phyloP scores from a whole-genome alignment of 1,140 invertebrate genomes.

The Drosophila tani region DNA sequence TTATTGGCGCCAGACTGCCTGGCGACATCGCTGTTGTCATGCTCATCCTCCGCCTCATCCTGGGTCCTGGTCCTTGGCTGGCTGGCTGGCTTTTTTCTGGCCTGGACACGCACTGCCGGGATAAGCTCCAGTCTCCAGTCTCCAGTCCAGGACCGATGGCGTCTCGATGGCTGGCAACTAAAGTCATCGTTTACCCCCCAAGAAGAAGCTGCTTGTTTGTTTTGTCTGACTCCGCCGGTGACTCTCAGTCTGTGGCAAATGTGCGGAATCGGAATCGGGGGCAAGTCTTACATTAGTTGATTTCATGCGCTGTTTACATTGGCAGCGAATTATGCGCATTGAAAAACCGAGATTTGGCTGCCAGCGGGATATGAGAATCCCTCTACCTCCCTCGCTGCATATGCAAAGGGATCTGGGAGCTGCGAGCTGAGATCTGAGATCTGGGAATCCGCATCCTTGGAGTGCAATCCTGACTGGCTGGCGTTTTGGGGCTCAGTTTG shows the following conservation, averaged over 20 bases:
- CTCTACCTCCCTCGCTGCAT: not conserved
- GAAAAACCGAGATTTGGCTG: slow-evolving; percentile 67
- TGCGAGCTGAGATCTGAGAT: not conserved
- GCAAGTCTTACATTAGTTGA: slow-evolving; percentile 78
- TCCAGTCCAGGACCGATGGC: slow-evolving; percentile 51
- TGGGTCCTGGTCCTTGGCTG: not conserved
- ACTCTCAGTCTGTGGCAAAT: slow-evolving; percentile 27
- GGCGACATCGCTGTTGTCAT: slow-evolving; percentile 69
- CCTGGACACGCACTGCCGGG: slow-evolving; percentile 65
- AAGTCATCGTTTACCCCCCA: slow-evolving; percentile 58
- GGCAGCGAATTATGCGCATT: slow-evolving; percentile 82
- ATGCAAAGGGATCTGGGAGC: slow-evolving; percentile 6
- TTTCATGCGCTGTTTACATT: slow-evolving; percentile 83
- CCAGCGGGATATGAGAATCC: slow-evolving; percentile 42
- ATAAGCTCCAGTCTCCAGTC: slow-evolving; percentile 16
- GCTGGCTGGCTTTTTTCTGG: slow-evolving; percentile 27
- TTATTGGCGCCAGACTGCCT: slow-evolving; percentile 83
- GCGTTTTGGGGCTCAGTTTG: slow-evolving; percentile 2
- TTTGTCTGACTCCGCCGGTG: slow-evolving; percentile 70
- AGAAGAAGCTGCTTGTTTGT: slow-evolving; percentile 66
- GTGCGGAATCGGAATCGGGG: not conserved
- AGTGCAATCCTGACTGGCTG: slow-evolving; percentile 2
- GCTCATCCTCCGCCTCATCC: slow-evolving; percentile 14
- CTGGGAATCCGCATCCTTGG: slow-evolving; percentile 5
- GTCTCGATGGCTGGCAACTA: slow-evolving; percentile 71